These are phyloP conservation scores for Hemiprocne comata DNA, from an alignment of 2,113 vertebrate species.

Conservation along the genomic window DNA sequence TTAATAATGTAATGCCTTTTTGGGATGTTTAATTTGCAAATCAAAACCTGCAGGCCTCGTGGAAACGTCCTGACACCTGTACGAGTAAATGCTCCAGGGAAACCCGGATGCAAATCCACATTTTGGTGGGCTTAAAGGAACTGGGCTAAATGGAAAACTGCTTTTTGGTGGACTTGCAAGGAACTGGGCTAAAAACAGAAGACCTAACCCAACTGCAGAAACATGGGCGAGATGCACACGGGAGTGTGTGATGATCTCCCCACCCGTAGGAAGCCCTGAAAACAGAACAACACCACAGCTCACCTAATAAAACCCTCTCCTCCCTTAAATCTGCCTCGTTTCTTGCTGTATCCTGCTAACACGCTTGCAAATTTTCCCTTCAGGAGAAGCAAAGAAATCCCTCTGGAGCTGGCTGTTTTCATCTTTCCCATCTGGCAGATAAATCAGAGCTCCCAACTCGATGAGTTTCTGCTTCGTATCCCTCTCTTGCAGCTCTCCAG, in stretches of 20 bases:
- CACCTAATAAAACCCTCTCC: background rate
- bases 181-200: background rate
- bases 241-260: background rate
- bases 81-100: accelerated
- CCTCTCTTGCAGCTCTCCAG: background rate
- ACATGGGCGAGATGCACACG: accelerated
- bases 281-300: background rate
- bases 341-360: background rate
- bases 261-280: background rate
- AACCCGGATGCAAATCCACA: background rate
- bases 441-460: background rate
- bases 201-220: background rate
- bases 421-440: slow-evolving; percentile 21
- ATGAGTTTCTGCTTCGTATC: background rate
- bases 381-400: background rate
- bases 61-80: background rate
- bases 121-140: background rate
- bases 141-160: too few species aligned
- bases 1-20: background rate
- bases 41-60: background rate
- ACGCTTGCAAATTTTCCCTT: background rate
- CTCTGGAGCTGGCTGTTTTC: background rate
- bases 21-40: background rate
- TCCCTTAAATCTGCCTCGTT: slow-evolving; percentile 40
- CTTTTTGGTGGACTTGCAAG: background rate